Evolutionary conservation across 2,888 invertebrate genomes (phyloP).

Genomic region (Acrobasis suavella): DNA sequence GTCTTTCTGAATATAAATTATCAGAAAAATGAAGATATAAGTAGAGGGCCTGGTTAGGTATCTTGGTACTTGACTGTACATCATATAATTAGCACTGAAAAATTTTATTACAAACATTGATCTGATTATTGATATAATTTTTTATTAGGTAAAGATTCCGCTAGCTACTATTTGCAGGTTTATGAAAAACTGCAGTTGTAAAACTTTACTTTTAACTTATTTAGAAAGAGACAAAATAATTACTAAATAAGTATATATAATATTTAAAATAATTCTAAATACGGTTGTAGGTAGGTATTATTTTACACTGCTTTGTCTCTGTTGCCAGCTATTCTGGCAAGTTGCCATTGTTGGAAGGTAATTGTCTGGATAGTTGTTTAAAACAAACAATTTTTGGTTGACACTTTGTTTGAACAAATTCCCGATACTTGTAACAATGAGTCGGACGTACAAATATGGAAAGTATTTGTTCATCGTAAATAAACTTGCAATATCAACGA

Average conservation of each 20-base stretch:
- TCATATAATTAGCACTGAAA: too few species aligned
- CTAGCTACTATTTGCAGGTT: too few species aligned
- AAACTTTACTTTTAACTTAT: not conserved
- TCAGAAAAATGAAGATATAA: too few species aligned
- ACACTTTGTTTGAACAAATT: slow-evolving; percentile 4
- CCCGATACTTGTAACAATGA: slow-evolving; percentile 11
- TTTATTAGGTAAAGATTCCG: too few species aligned
- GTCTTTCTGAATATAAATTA: too few species aligned
- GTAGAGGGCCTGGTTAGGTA: too few species aligned
- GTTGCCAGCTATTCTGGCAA: slow-evolving; percentile 9
- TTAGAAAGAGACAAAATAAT: too few species aligned
- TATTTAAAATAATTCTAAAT: not conserved
- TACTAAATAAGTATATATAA: not conserved
- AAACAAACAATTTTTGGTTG: slow-evolving; percentile 10
- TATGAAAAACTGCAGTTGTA: not conserved
- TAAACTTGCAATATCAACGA: not conserved
- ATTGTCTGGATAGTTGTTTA: not conserved
- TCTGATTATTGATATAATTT: too few species aligned
- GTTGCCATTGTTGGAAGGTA: slow-evolving; percentile 5
- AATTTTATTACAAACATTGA: too few species aligned
- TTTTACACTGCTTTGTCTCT: slow-evolving; percentile 17
- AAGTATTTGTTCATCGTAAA: slow-evolving; percentile 5
- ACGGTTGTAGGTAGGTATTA: not conserved
- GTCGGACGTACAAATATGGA: not conserved
- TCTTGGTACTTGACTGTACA: too few species aligned